Percentiles rank a stretch among this genome's conserved stretches.
These are phyloP conservation scores for Daboia siamensis DNA, from an alignment of 2,113 vertebrate species.

Conservation along the genomic window DNA sequence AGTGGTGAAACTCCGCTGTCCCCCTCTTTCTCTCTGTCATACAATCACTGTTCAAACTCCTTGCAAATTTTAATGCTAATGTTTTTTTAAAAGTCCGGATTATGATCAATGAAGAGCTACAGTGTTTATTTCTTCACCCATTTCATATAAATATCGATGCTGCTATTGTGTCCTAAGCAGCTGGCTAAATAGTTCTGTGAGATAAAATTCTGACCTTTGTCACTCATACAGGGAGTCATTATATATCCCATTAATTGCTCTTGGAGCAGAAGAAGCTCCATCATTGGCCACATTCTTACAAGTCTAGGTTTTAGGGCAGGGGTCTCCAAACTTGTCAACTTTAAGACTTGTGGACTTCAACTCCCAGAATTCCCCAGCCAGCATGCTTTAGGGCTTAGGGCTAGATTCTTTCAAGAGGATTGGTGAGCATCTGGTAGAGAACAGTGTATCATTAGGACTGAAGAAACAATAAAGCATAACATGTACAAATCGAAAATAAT, in stretches of 20 bases:
- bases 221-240: constrained; percentile 8
- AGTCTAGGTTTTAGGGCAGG: background rate
- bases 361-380: too few relatives aligned
- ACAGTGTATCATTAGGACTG: background rate
- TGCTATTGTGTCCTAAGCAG: constrained; percentile 6
- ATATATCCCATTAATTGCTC: background rate
- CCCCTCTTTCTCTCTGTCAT: background rate
- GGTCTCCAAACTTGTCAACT: too few relatives aligned
- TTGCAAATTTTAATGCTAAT: background rate
- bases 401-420: background rate
- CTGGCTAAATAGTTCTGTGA: background rate
- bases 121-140: background rate
- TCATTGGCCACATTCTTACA: background rate
- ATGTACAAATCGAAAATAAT: background rate
- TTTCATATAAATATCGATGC: background rate
- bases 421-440: background rate
- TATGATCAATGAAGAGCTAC: background rate
- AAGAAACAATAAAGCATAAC: background rate
- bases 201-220: constrained; percentile 12
- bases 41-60: background rate
- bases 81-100: background rate
- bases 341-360: too few relatives aligned
- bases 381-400: too few relatives aligned
- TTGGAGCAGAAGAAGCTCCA: background rate
- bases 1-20: background rate